Evolutionary conservation across 2,113 vertebrate genomes (phyloP), one percentile per base, ranked within the genome.

Genomic region (Oxygymnocypris stewartii): DNA sequence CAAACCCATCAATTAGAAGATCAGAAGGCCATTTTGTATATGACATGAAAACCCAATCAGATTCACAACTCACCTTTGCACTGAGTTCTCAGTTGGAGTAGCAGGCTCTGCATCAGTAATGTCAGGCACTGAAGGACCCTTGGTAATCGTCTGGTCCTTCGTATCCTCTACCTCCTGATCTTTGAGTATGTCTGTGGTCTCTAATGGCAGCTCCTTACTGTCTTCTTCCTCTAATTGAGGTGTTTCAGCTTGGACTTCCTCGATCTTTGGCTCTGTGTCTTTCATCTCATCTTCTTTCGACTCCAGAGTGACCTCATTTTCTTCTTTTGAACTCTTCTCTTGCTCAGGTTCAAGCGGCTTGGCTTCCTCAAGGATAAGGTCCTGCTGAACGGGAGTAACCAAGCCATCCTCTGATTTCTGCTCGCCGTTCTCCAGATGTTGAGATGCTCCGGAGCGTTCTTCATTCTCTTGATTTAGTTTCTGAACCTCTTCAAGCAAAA

Each of bases 401-500:
- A 76, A 40, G 49, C 31, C 51, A 40, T 84, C 23, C 0, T 77
- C 84, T n/a, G 85, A 65, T 63, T 86, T 88, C 84, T 90, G 83
- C 1, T 83, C 54, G 12, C 69, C 86, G 3, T 86, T 79, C 71
- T 92, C 92, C 78, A 88, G 85, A 63, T 90, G 86, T 67, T 82
- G 65, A 71, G 11, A 40, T 20, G 54, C 88, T 77, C 84, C 90
- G 61, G 94, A 95, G 85, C 94, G 95, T 89, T 96, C 93, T 0
- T 87, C 47, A 88, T 98, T 97, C 92, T 97, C 95, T 87, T 88
- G 91, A 91, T 97, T 97, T 84, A 96, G 94, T 40, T 96, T 95
- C 90, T 96, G 93, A 79, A 97, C 89, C 31, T 96, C 95, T 90
- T 96, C 94, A 20, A 95, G 92, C 49, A 95, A 92, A 79, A 92